Conservation (phyloP, 2,888 invertebrate species). For the Quadriops clusia region DNA sequence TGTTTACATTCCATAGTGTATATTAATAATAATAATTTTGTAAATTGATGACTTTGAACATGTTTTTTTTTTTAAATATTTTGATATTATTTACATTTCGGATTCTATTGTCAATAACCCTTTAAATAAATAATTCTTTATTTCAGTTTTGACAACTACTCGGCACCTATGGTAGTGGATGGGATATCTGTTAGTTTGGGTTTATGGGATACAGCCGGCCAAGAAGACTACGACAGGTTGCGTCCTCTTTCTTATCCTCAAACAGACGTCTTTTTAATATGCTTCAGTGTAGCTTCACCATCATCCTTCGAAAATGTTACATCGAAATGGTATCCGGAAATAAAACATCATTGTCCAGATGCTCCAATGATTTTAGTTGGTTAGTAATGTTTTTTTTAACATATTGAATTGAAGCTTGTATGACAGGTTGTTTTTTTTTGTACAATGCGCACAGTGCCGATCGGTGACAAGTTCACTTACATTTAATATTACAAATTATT, state of each 20-base stretch:
- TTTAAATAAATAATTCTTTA: too few relatives aligned
- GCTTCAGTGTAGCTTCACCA: slow-evolving; percentile 98
- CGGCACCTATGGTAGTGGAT: slow-evolving; percentile 97
- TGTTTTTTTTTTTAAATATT: slow-evolving; percentile 11
- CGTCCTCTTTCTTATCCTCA: slow-evolving; percentile 95
- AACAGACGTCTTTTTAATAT: slow-evolving; percentile 98
- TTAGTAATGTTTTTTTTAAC: slow-evolving; percentile 36
- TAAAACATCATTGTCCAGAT: slow-evolving; percentile 99
- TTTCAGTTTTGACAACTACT: slow-evolving; percentile 93
- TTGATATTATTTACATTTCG: slow-evolving; percentile 10
- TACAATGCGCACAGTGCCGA: too few relatives aligned
- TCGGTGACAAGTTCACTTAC: too few relatives aligned
- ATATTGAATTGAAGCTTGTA: slow-evolving; percentile 7
- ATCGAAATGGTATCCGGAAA: slow-evolving; percentile 99
- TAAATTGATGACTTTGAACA: neutral
- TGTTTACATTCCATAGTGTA: too few relatives aligned
- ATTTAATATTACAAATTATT: slow-evolving; percentile 2
- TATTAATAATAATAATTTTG: neutral
- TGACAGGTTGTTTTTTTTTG: slow-evolving; percentile 9
- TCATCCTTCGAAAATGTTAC: slow-evolving; percentile 99
- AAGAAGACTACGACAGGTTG: slow-evolving; percentile 94
- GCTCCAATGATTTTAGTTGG: slow-evolving; percentile 98
- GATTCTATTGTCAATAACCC: neutral
- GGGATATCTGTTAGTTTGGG: slow-evolving; percentile 94
- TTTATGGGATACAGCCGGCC: slow-evolving; percentile 96